Percentiles rank a stretch among this genome's conserved stretches.
Evolutionary conservation across 1,140 invertebrate species (phyloP).

Genomic region (Zaprionus africanus): DNA sequence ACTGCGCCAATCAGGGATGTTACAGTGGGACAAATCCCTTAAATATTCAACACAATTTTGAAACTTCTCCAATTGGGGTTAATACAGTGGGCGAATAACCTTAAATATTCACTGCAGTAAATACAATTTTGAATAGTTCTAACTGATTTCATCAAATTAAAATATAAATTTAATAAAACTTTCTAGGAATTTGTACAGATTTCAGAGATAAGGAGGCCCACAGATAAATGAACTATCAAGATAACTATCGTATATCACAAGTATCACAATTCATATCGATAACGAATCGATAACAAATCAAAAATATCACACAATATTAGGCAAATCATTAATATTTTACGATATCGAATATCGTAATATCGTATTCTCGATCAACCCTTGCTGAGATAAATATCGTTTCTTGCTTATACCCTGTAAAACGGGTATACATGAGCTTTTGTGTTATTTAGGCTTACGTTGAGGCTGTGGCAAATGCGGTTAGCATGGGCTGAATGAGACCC

Average conservation of each 20-base stretch:
- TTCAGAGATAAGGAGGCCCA: not conserved
- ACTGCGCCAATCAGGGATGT: not conserved
- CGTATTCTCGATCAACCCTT: not conserved
- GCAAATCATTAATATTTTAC: not conserved
- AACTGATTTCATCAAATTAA: not conserved
- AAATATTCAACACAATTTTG: not conserved
- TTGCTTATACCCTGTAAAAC: not conserved
- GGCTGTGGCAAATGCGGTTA: constrained; percentile 96
- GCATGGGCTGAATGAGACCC: constrained; percentile 92
- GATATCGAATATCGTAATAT: not conserved
- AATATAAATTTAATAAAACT: not conserved
- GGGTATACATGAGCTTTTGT: constrained; percentile 18
- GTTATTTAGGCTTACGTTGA: constrained; percentile 90
- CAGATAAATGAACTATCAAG: not conserved
- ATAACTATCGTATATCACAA: not conserved
- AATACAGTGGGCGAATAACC: not conserved
- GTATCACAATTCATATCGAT: not conserved
- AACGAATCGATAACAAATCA: not conserved
- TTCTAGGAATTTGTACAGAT: not conserved
- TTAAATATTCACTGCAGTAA: not conserved
- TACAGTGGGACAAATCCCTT: not conserved
- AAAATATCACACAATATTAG: not conserved
- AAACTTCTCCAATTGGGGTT: not conserved
- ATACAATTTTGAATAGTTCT: not conserved
- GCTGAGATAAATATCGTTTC: not conserved